phyloP scores from a whole-genome alignment of 2,797 vertebrate genomes.

The Lepidocolaptes lacrymiger region DNA sequence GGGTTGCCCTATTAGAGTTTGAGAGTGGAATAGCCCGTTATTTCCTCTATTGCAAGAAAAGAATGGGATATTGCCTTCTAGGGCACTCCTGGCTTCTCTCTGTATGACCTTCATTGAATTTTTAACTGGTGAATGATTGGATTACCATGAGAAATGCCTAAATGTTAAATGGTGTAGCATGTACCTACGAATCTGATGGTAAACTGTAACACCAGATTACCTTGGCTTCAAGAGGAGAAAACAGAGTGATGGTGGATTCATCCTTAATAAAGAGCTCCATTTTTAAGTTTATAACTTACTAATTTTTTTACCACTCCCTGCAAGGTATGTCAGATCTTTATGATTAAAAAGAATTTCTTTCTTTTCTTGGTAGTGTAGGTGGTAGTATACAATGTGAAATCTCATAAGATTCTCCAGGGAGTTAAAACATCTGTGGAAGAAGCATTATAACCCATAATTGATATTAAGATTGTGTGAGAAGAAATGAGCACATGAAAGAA shows the following conservation, averaged over 20 bases:
- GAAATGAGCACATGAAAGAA: neutral
- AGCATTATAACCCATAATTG: neutral
- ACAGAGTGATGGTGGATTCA: neutral
- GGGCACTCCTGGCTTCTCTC: neutral
- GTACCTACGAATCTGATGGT: neutral
- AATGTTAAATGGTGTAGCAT: neutral
- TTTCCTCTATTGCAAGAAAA: neutral
- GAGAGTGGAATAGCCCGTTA: neutral
- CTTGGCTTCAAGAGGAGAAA: neutral
- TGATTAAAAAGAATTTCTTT: neutral
- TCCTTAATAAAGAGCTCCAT: neutral
- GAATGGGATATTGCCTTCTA: neutral
- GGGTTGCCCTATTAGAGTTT: neutral
- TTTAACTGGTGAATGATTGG: neutral
- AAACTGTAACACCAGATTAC: neutral
- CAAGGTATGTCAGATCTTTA: neutral
- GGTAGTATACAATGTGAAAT: neutral
- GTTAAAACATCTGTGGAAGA: neutral
- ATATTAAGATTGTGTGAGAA: neutral
- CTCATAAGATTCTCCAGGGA: neutral
- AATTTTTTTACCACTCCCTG: neutral
- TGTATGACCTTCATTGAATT: neutral
- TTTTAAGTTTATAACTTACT: neutral
- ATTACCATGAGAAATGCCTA: neutral
- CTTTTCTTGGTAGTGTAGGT: neutral